Base-by-base conservation (phyloP, 2,113 vertebrate genomes). In the Lepus europaeus region DNA sequence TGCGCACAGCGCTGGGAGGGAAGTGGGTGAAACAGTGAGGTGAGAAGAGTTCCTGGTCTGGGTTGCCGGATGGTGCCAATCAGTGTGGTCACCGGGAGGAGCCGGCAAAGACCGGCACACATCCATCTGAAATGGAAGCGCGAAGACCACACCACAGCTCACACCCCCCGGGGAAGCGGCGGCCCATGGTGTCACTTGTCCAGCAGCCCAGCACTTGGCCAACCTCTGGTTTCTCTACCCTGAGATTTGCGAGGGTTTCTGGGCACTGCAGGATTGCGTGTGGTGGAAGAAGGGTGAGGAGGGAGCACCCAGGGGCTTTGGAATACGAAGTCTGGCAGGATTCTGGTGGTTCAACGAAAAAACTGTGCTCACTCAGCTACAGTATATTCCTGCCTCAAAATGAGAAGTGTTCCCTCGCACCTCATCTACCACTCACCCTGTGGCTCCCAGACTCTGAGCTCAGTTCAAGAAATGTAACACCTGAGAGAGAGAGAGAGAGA, bases 31-130 rank as follows among this genome's bases (percentile, higher is more conserved):
- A 29, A 25, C 51, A 63, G 82, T 31, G 49, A 25, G 33, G 90
- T 20, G 79, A 31, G n/a, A 70, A 39, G 39, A n/a, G 27, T 2
- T n/a, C 33, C 73, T 59, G 36, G 88, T 56, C 91, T 84, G 83
- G 51, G 29, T 89, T 59, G 25, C 49, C 91, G 93, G 91, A 82
- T 68, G 84, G 56, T 66, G 59, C 92, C n/a, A 25, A 93, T 93
- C 70, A 94, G 86, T 74, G 77, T 56, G 63, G 70, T 85, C 84
- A 56, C 70, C 59, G 45, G 51, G 59, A 72, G 31, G 72, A 72
- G 76, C 22, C 20, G 27, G 61, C 85, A 91, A 25, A 16, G n/a
- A 12, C 8, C 19, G 69, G 78, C 82, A 64, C 70, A 53, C 31
- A 79, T 3, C 79, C 79, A 51, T 10, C 1, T 59, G 13, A 59